A percentile compares a stretch with the other conserved stretches of the same genome.
These are phyloP conservation scores for Loripinus fragilis DNA, from an alignment of 2,888 invertebrate species.

Conservation along the genomic window DNA sequence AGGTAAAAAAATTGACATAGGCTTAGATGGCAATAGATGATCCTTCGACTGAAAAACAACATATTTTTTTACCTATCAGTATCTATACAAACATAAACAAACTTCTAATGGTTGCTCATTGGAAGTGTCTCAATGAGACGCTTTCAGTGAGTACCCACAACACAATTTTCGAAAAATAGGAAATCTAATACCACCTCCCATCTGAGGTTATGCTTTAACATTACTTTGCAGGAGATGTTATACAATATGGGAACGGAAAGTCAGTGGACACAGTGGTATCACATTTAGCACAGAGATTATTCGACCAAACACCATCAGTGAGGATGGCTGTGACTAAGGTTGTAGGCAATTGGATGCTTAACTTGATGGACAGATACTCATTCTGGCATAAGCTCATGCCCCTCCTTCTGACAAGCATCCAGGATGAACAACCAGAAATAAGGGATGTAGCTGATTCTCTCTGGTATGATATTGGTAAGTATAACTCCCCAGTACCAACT, in stretches of 20 bases:
- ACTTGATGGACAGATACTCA: slow-evolving; percentile 93
- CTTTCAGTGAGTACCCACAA: too few relatives aligned
- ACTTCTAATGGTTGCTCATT: too few relatives aligned
- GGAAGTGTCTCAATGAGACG: too few relatives aligned
- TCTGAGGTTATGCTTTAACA: too few relatives aligned
- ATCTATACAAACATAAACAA: too few relatives aligned
- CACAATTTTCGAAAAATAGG: too few relatives aligned
- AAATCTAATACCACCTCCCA: too few relatives aligned
- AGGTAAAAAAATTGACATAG: too few relatives aligned
- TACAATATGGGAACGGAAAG: slow-evolving; percentile 89
- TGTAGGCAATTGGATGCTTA: slow-evolving; percentile 91
- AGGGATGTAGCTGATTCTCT: slow-evolving; percentile 78
- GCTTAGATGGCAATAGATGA: too few relatives aligned
- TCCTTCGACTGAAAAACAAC: too few relatives aligned
- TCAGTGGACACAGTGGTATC: slow-evolving; percentile 89
- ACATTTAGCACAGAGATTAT: slow-evolving; percentile 93
- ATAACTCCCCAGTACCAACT: too few relatives aligned
- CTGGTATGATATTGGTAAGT: slow-evolving; percentile 83
- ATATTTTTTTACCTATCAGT: too few relatives aligned
- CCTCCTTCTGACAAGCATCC: slow-evolving; percentile 91
- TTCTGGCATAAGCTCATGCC: slow-evolving; percentile 94
- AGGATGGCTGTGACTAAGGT: slow-evolving; percentile 90
- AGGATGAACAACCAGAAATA: slow-evolving; percentile 91
- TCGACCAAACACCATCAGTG: slow-evolving; percentile 92
- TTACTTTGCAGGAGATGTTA: slow-evolving; percentile 84